Evolutionary conservation across 1,140 invertebrate genomes (phyloP).

Genomic region (Drosophila triauraria): DNA sequence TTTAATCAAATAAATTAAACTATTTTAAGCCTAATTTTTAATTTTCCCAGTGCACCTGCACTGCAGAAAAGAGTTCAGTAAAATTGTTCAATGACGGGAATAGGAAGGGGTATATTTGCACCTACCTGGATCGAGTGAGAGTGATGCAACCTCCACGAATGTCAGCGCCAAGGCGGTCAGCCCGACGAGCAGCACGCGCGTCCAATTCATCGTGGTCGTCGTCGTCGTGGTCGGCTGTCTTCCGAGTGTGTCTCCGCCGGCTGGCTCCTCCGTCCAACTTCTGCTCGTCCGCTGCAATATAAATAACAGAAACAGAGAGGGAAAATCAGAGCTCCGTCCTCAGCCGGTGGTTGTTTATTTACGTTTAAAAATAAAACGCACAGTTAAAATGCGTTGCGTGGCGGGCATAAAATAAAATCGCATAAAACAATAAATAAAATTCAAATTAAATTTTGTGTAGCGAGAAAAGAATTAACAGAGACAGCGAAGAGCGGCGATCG

Average conservation of each 20-base stretch:
- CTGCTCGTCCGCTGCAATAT: constrained; percentile 70
- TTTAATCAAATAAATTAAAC: too few relatives aligned
- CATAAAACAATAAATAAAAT: constrained; percentile 78
- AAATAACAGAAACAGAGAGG: constrained; percentile 50
- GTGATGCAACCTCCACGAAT: constrained; percentile 78
- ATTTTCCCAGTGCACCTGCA: neutral
- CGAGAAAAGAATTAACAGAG: constrained; percentile 26
- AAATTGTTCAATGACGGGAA: neutral
- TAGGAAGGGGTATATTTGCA: constrained; percentile 6
- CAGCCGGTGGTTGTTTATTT: constrained; percentile 80
- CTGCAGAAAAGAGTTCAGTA: constrained; percentile 7
- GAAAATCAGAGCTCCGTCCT: constrained; percentile 13
- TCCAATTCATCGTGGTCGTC: constrained; percentile 75
- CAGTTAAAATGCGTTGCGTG: constrained; percentile 50
- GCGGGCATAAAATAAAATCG: constrained; percentile 43
- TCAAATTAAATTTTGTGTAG: constrained; percentile 67
- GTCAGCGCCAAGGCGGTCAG: constrained; percentile 72
- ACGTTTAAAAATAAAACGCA: constrained; percentile 74
- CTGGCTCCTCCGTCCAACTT: constrained; percentile 43
- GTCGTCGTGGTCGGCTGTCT: constrained; percentile 7
- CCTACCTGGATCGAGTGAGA: constrained; percentile 84
- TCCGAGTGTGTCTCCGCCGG: constrained; percentile 5
- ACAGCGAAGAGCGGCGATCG: constrained; percentile 8
- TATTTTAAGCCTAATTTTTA: neutral
- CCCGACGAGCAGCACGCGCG: constrained; percentile 72